These are phyloP conservation scores for Hydropsyche betteni DNA, from an alignment of 2,888 invertebrate species.

Conservation along the genomic window DNA sequence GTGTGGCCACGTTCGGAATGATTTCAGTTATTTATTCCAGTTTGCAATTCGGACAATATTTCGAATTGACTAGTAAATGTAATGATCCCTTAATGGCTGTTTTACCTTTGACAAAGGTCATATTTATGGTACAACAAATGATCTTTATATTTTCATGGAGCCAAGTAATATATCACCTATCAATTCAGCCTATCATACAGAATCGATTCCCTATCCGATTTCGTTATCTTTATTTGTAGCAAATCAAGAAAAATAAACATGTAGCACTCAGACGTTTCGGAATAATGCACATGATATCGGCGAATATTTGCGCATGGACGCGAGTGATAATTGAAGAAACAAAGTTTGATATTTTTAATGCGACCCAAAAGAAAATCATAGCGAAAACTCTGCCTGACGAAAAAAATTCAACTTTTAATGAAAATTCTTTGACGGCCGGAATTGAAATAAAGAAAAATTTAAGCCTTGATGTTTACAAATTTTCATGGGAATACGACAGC, in stretches of 20 bases:
- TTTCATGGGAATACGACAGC: constrained; percentile 20
- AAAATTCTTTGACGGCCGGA: not conserved
- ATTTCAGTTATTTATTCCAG: constrained; percentile 79
- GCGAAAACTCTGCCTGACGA: constrained; percentile 2
- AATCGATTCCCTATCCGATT: not conserved
- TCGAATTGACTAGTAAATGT: constrained; percentile 72
- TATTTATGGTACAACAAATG: constrained; percentile 74
- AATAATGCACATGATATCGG: constrained; percentile 93
- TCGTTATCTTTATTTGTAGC: constrained; percentile 3
- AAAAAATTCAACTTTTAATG: not conserved
- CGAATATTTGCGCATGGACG: constrained; percentile 94
- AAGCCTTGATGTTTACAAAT: constrained; percentile 5
- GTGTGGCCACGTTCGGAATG: constrained; percentile 73
- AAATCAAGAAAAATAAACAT: constrained; percentile 26
- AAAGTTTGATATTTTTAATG: constrained; percentile 76
- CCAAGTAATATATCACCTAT: constrained; percentile 64
- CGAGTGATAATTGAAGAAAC: constrained; percentile 88
- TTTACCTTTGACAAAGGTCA: constrained; percentile 70
- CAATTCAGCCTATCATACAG: not conserved
- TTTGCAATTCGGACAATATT: constrained; percentile 74
- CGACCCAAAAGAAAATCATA: not conserved
- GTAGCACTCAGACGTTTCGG: constrained; percentile 72
- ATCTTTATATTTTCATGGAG: constrained; percentile 78
- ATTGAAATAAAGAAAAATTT: not conserved
- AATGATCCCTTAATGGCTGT: constrained; percentile 69